These are phyloP conservation scores for Sclerodermus sp. DNA, from an alignment of 2,888 invertebrate species.

Conservation along the genomic window DNA sequence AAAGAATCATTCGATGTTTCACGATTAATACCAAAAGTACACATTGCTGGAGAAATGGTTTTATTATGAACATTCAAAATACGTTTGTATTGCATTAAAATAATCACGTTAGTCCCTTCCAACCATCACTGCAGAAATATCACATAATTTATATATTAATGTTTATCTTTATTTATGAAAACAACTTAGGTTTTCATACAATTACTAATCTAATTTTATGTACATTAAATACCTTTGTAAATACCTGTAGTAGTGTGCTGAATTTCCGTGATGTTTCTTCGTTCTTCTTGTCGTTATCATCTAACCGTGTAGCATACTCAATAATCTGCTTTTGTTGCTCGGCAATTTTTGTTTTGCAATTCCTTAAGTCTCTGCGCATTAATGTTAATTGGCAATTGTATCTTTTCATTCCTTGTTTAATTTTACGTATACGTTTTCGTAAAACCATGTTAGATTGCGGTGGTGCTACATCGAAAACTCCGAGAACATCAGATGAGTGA, in stretches of 20 bases:
- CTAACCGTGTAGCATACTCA: constrained; percentile 81
- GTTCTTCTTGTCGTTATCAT: constrained; percentile 88
- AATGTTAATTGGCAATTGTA: constrained; percentile 82
- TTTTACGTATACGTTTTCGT: constrained; percentile 82
- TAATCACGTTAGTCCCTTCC: too few species aligned
- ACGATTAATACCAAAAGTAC: too few species aligned
- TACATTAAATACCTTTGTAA: constrained; percentile 48
- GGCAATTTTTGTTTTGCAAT: constrained; percentile 79
- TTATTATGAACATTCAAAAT: too few species aligned
- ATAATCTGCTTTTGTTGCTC: constrained; percentile 84
- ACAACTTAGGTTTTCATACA: too few species aligned
- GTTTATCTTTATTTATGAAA: too few species aligned
- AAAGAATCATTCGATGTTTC: too few species aligned
- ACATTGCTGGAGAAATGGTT: too few species aligned
- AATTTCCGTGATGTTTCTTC: constrained; percentile 88
- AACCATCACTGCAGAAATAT: too few species aligned
- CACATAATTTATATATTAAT: too few species aligned
- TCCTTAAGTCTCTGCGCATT: constrained; percentile 76
- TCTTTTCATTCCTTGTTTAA: constrained; percentile 86
- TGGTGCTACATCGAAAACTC: constrained; percentile 61
- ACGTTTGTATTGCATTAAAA: too few species aligned
- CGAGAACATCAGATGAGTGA: constrained; percentile 59
- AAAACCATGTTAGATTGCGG: constrained; percentile 86
- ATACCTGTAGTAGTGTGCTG: constrained; percentile 80
- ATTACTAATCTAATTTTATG: too few species aligned